Base-by-base conservation (phyloP, 2,888 invertebrate genomes). In the Drosophila prolongata region DNA sequence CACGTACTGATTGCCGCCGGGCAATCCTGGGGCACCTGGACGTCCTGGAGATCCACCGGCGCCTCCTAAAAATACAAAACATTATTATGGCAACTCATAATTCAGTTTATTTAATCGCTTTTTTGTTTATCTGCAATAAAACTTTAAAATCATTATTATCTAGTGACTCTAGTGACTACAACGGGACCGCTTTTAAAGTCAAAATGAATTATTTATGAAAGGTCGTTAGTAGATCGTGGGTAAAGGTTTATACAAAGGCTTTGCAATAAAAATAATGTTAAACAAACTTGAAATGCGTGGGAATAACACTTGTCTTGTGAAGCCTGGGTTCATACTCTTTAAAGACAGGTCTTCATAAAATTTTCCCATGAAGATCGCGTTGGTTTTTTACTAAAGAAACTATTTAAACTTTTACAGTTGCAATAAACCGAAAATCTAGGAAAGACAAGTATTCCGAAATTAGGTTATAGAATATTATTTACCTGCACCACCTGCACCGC, bases 1-100 rank as follows among this genome's bases (percentile, higher is more conserved):
- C 47, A 56, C 56, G 11, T 56, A 56, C 34, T 56, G 56, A 19
- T 56, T 56, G 56, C 56, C 55, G 1, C 55, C 56, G 2, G 56
- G 55, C 24, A 37, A 16, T 37, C 56, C 56, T 27, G 56, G 56
- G 2, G 34, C 57, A 1, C 56, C 57, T 3, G 57, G 57, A 1
- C 57, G 35, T 11, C 50, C 50, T 6, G 52, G 37, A 1, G 34
- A n/a, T 27, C 57, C 57, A 13, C 68, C 74, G 9, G 16, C 54
- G 1, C 57, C 64, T 3, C 74, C 74, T 9, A 8, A 0, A 49
- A 34, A 11, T 11, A 6, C 16, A 16, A 3, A 47, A 11, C 5
- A 46, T 24, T 4, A 24, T 24, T 24, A 24, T 24, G 24, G 24
- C 24, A 24, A 4, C 5, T 0, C 0, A 24, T 0, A 24, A 24